Evolutionary conservation across 1,140 invertebrate species (phyloP).

Genomic region (Diachasma alloeum): DNA sequence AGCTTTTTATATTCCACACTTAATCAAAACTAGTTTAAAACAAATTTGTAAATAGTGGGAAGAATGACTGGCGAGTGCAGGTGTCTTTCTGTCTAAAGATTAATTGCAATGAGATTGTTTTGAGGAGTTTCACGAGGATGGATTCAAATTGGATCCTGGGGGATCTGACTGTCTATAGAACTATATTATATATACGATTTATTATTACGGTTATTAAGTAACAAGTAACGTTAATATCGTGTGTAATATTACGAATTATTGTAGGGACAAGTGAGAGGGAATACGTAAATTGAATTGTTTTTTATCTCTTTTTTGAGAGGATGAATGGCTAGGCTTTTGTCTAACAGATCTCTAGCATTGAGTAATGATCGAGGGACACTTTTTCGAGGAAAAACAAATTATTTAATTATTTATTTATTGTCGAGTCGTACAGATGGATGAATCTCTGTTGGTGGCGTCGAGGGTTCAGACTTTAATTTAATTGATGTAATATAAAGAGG

Average conservation of each 20-base stretch:
- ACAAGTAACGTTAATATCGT: slow-evolving; percentile 63
- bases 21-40: slow-evolving; percentile 1
- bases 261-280: slow-evolving; percentile 42
- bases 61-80: neutral
- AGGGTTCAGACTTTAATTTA: slow-evolving; percentile 53
- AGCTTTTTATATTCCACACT: neutral
- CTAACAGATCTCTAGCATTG: slow-evolving; percentile 50
- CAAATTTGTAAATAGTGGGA: neutral
- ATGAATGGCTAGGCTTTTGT: slow-evolving; percentile 37
- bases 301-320: slow-evolving; percentile 27
- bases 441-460: slow-evolving; percentile 54
- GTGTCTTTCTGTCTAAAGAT: neutral
- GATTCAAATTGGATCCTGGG: neutral
- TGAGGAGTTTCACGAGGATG: neutral
- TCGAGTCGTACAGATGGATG: slow-evolving; percentile 44
- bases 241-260: slow-evolving; percentile 62
- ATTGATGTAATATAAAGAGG: slow-evolving; percentile 56
- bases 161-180: slow-evolving; percentile 56
- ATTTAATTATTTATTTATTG: slow-evolving; percentile 67
- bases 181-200: slow-evolving; percentile 49
- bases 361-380: neutral
- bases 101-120: slow-evolving; percentile 24
- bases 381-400: slow-evolving; percentile 39
- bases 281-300: slow-evolving; percentile 45
- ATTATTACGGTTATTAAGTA: slow-evolving; percentile 56